A percentile compares a stretch with the other conserved stretches of the same genome.
Evolutionary conservation across 1,140 invertebrate species (phyloP).

Genomic region (Nixonia krombeini): DNA sequence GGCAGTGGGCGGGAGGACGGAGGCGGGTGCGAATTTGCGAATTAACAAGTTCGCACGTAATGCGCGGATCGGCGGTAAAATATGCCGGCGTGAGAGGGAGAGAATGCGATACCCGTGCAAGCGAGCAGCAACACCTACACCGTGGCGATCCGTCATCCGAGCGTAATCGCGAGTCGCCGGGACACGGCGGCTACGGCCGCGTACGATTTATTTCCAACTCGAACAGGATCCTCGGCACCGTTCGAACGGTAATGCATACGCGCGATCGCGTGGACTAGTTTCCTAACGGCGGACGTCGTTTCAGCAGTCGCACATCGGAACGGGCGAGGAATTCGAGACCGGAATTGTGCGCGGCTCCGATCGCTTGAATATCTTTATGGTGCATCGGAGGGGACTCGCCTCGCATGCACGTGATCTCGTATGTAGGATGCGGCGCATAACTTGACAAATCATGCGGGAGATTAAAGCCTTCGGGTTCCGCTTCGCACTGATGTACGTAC

Average conservation of each 20-base stretch:
- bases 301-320: slow-evolving; percentile 29
- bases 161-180: slow-evolving; percentile 10
- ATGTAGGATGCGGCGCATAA: slow-evolving; percentile 39
- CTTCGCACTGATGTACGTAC: slow-evolving; percentile 9
- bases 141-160: slow-evolving; percentile 3
- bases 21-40: not conserved
- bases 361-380: slow-evolving; percentile 40
- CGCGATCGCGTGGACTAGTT: slow-evolving; percentile 32
- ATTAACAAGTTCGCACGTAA: slow-evolving; percentile 1
- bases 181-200: slow-evolving; percentile 10
- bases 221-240: slow-evolving; percentile 38
- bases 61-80: slow-evolving; percentile 2
- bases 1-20: too few relatives aligned
- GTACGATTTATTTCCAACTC: slow-evolving; percentile 32
- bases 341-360: slow-evolving; percentile 33
- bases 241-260: slow-evolving; percentile 41
- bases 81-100: slow-evolving; percentile 3
- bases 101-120: slow-evolving; percentile 20
- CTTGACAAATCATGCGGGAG: slow-evolving; percentile 40
- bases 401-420: slow-evolving; percentile 16
- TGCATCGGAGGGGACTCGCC: slow-evolving; percentile 33
- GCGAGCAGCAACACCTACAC: slow-evolving; percentile 33
- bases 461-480: slow-evolving; percentile 26
- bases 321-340: slow-evolving; percentile 40
- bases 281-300: slow-evolving; percentile 15